These are phyloP conservation scores for Meganola albula DNA, from an alignment of 2,888 invertebrate species.

Conservation along the genomic window DNA sequence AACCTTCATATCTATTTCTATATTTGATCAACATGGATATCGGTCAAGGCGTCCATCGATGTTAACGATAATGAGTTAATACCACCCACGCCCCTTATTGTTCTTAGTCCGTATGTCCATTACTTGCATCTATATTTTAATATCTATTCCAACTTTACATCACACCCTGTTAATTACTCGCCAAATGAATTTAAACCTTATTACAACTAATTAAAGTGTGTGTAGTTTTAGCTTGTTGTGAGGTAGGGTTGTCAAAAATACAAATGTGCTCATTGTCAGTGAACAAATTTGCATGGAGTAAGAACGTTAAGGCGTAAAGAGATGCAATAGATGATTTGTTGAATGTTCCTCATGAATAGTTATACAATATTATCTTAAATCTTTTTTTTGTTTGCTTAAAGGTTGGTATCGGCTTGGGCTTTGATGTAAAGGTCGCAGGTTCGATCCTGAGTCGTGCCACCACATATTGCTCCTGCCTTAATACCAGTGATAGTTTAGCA, in stretches of 20 bases:
- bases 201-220: slow-evolving; percentile 10
- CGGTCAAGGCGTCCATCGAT: slow-evolving; percentile 72
- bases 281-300: slow-evolving; percentile 70
- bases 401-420: slow-evolving; percentile 1
- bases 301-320: slow-evolving; percentile 61
- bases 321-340: slow-evolving; percentile 54
- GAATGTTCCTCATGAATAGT: slow-evolving; percentile 33
- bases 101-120: slow-evolving; percentile 64
- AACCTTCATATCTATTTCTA: too few species aligned
- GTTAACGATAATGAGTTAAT: slow-evolving; percentile 62
- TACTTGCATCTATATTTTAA: slow-evolving; percentile 59
- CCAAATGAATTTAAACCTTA: slow-evolving; percentile 21
- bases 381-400: too few species aligned
- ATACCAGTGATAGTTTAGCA: too few species aligned
- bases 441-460: too few species aligned
- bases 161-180: slow-evolving; percentile 2
- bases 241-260: slow-evolving; percentile 32
- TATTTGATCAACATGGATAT: slow-evolving; percentile 62
- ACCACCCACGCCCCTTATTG: slow-evolving; percentile 71
- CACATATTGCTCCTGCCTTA: too few species aligned
- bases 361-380: too few species aligned
- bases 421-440: too few species aligned
- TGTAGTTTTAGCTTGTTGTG: slow-evolving; percentile 6
- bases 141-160: slow-evolving; percentile 44
- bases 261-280: slow-evolving; percentile 71